These are phyloP conservation scores for Lamellibrachia columna DNA, from an alignment of 2,888 invertebrate genomes.

Conservation along the genomic window DNA sequence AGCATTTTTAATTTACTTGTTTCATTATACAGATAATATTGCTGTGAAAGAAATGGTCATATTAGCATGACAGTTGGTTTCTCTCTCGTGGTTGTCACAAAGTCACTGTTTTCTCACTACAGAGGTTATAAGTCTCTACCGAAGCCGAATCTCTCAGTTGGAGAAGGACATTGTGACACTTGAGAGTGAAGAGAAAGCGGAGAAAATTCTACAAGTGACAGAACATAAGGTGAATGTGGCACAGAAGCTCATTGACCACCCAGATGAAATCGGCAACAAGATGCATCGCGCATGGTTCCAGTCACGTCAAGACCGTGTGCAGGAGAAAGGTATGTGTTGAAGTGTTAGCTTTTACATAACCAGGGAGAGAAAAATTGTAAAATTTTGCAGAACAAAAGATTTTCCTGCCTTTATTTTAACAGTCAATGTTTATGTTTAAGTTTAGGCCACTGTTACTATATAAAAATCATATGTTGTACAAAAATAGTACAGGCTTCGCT, in stretches of 20 bases:
- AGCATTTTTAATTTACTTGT: no score
- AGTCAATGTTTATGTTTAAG: no score
- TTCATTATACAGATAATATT: no score
- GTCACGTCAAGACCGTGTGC: constrained; percentile 79
- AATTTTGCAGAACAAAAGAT: not conserved
- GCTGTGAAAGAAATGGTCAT: not conserved
- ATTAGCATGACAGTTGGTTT: not conserved
- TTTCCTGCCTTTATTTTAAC: no score
- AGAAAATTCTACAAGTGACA: constrained; percentile 82
- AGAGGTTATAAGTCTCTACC: constrained; percentile 78
- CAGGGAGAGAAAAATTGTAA: not conserved
- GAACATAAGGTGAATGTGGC: constrained; percentile 83
- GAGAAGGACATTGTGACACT: constrained; percentile 85
- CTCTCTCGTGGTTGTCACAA: not conserved
- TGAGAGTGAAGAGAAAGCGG: constrained; percentile 80
- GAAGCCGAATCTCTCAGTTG: constrained; percentile 75
- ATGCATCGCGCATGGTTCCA: constrained; percentile 81
- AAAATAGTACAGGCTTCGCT: no score
- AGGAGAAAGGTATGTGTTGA: constrained; percentile 66
- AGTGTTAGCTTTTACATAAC: not conserved
- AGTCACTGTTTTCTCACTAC: constrained; percentile 31
- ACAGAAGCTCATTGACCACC: constrained; percentile 71
- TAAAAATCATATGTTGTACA: no score
- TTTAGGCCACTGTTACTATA: no score
- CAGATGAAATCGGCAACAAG: constrained; percentile 58